Evolutionary conservation across 2,797 vertebrate genomes (phyloP).

Genomic region (Orestias chungarensis): DNA sequence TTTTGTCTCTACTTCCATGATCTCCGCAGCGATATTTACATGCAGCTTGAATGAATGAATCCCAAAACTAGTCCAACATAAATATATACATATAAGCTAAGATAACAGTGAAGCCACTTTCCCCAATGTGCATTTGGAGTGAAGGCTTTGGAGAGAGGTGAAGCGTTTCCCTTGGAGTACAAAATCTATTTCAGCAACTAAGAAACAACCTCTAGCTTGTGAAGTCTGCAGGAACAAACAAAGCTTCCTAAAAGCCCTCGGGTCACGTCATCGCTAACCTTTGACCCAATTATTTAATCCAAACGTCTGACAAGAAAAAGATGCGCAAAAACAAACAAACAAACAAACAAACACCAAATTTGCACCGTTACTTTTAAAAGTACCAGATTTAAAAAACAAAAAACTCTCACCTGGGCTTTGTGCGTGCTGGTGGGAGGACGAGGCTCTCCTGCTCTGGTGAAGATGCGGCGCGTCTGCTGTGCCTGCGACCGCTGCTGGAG

Average conservation of each 20-base stretch:
- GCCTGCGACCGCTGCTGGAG: slow-evolving; percentile 15
- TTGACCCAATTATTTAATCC: slow-evolving; percentile 12
- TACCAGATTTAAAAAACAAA: background rate
- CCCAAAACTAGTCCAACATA: rapidly evolving
- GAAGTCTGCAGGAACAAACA: background rate
- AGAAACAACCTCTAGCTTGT: background rate
- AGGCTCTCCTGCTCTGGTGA: slow-evolving; percentile 20
- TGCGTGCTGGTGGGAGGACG: background rate
- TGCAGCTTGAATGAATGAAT: slow-evolving; percentile 7
- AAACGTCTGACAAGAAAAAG: slow-evolving; percentile 33
- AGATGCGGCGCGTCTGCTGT: slow-evolving; percentile 22
- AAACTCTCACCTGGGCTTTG: slow-evolving; percentile 64
- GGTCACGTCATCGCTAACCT: background rate
- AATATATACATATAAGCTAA: background rate
- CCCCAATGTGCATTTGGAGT: background rate
- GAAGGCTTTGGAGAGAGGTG: background rate
- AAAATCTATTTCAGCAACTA: background rate
- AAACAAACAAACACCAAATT: too few relatives aligned
- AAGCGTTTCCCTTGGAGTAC: too few relatives aligned
- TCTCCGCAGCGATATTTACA: background rate
- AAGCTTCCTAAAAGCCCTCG: background rate
- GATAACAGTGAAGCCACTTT: background rate
- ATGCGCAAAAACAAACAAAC: too few relatives aligned
- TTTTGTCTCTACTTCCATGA: slow-evolving; percentile 53
- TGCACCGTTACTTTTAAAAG: too few relatives aligned